Conservation (phyloP, 1,140 invertebrate genomes). For the Magallana angulata region DNA sequence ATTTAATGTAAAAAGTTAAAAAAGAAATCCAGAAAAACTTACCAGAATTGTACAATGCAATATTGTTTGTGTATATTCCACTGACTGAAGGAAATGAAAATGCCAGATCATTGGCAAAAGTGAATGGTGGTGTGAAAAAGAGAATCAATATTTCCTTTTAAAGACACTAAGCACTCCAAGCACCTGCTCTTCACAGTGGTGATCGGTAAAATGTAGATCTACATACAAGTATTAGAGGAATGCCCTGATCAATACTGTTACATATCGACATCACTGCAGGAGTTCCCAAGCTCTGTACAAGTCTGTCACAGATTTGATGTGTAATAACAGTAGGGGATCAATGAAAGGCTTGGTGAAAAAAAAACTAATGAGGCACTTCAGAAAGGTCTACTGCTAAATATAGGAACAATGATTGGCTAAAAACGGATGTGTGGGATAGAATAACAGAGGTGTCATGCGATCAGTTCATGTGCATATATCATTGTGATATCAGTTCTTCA, state of each 20-base stretch:
- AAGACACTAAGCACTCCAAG: not conserved
- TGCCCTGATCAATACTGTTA: slow-evolving; percentile 4
- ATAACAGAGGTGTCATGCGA: slow-evolving; percentile 30
- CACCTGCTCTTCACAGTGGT: slow-evolving; percentile 3
- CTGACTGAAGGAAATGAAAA: not conserved
- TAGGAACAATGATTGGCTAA: slow-evolving; percentile 3
- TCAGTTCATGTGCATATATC: not conserved
- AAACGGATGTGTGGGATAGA: slow-evolving; percentile 9
- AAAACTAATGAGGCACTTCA: slow-evolving; percentile 37
- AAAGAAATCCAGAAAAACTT: not conserved
- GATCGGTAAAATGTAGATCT: not conserved
- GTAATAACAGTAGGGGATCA: slow-evolving; percentile 9
- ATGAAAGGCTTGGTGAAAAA: slow-evolving; percentile 2
- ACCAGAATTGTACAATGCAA: not conserved
- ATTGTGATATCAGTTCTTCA: not conserved
- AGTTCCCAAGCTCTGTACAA: not conserved
- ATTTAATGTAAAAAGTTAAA: too few relatives aligned
- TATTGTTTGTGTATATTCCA: not conserved
- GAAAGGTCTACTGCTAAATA: slow-evolving; percentile 29
- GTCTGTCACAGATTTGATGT: not conserved
- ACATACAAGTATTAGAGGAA: not conserved
- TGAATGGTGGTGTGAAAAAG: not conserved
- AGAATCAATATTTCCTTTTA: slow-evolving; percentile 27
- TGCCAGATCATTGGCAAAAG: not conserved
- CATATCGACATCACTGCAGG: not conserved